Conservation (phyloP, 2,113 vertebrate species). For the Sinosuthora webbiana region DNA sequence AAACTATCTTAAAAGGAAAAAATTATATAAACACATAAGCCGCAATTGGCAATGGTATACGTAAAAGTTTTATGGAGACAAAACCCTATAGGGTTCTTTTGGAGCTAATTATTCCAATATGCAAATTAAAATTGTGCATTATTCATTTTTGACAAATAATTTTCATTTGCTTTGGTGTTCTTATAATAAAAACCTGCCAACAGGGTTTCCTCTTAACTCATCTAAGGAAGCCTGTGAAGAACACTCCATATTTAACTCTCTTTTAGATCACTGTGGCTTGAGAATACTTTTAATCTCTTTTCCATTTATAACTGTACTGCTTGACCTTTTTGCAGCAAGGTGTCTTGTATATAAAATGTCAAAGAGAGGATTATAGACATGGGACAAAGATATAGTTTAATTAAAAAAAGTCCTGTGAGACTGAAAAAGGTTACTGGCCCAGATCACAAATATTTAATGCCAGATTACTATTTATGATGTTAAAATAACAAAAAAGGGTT, state of each 20-base stretch:
- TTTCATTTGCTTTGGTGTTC: slow-evolving; percentile 67
- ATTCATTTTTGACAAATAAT: slow-evolving; percentile 68
- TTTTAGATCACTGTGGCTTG: slow-evolving; percentile 79
- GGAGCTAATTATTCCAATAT: slow-evolving; percentile 59
- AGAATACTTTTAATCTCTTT: slow-evolving; percentile 86
- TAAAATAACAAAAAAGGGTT: slow-evolving; percentile 74
- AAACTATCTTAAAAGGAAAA: slow-evolving; percentile 64
- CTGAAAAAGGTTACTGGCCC: slow-evolving; percentile 83
- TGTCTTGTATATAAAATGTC: slow-evolving; percentile 87
- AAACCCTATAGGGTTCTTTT: slow-evolving; percentile 41
- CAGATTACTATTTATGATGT: slow-evolving; percentile 83
- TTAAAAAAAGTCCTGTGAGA: slow-evolving; percentile 83
- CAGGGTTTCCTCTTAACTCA: slow-evolving; percentile 68
- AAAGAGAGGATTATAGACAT: slow-evolving; percentile 83
- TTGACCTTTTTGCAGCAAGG: slow-evolving; percentile 84
- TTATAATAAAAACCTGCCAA: slow-evolving; percentile 74
- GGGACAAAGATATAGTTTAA: slow-evolving; percentile 86
- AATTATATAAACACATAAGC: slow-evolving; percentile 56
- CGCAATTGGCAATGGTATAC: background rate
- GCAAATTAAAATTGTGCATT: slow-evolving; percentile 58
- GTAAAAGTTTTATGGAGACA: slow-evolving; percentile 49
- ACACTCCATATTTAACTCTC: slow-evolving; percentile 76
- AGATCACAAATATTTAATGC: slow-evolving; percentile 87
- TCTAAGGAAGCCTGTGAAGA: slow-evolving; percentile 73
- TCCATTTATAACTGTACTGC: slow-evolving; percentile 86